Percentiles rank a stretch among this genome's conserved stretches.
phyloP scores from a whole-genome alignment of 1,140 invertebrate species.

The Dendroctonus ponderosae region DNA sequence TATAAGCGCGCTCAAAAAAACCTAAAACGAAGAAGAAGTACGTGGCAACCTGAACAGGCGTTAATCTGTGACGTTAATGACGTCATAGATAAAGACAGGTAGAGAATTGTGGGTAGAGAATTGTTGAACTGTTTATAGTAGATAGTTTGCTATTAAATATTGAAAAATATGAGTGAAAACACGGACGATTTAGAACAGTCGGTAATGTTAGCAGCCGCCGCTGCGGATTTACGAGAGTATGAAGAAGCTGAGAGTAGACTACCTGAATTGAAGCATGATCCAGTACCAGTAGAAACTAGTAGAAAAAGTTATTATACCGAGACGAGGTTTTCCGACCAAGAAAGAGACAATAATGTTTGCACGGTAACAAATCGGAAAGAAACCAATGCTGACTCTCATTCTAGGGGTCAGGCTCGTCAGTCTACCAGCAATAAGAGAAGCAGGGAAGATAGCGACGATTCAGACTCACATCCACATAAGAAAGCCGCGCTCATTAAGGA shows the following conservation, averaged over 20 bases:
- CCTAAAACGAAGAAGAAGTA: too few relatives aligned
- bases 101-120: too few relatives aligned
- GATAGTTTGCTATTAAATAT: background rate
- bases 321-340: background rate
- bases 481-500: background rate
- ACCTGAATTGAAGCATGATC: background rate
- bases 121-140: too few relatives aligned
- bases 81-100: too few relatives aligned
- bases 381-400: background rate
- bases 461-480: background rate
- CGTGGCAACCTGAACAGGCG: too few relatives aligned
- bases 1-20: too few relatives aligned
- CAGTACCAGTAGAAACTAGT: background rate
- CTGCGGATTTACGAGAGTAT: slow-evolving; percentile 44
- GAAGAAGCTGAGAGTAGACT: background rate
- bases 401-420: background rate
- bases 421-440: background rate
- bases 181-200: slow-evolving; percentile 48
- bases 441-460: background rate
- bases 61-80: too few relatives aligned
- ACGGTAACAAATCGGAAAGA: background rate
- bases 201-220: slow-evolving; percentile 46
- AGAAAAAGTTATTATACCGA: slow-evolving; percentile 4
- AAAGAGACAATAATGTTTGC: background rate
- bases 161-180: slow-evolving; percentile 20